Evolutionary conservation across 2,888 invertebrate species (phyloP).

Genomic region (Tortrix viridana): DNA sequence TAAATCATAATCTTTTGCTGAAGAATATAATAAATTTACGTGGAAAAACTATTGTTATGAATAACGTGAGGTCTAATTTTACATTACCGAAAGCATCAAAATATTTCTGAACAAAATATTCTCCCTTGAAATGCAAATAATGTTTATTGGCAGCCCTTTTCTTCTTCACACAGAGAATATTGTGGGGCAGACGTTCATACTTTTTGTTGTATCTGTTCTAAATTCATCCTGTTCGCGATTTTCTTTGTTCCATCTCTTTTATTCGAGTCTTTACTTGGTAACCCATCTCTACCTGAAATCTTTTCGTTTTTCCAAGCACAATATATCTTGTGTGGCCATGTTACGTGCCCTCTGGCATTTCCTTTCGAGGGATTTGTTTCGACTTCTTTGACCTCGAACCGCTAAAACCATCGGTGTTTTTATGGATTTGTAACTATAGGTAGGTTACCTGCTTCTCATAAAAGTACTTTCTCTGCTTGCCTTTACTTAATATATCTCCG

Average conservation of each 20-base stretch:
- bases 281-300: conserved; percentile 32
- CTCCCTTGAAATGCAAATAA: conserved; percentile 8
- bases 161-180: conserved; percentile 13
- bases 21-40: not conserved
- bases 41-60: not conserved
- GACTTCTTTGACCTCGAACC: conserved; percentile 30
- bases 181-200: conserved; percentile 14
- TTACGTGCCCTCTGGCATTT: conserved; percentile 34
- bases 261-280: conserved; percentile 26
- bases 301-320: conserved; percentile 28
- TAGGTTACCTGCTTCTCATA: conserved; percentile 2
- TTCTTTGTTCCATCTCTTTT: conserved; percentile 35
- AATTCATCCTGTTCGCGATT: conserved; percentile 30
- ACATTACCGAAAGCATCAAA: too few relatives aligned
- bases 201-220: conserved; percentile 29
- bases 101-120: too few relatives aligned
- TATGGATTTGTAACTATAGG: conserved; percentile 14
- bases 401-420: conserved; percentile 24
- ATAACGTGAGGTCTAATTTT: not conserved
- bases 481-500: conserved; percentile 14
- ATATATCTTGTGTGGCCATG: conserved; percentile 34
- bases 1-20: conserved; percentile 23
- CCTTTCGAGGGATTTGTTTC: conserved; percentile 31
- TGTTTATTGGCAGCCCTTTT: conserved; percentile 22
- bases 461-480: not conserved